phyloP scores from a whole-genome alignment of 2,797 vertebrate species.

The Heterohyrax brucei region DNA sequence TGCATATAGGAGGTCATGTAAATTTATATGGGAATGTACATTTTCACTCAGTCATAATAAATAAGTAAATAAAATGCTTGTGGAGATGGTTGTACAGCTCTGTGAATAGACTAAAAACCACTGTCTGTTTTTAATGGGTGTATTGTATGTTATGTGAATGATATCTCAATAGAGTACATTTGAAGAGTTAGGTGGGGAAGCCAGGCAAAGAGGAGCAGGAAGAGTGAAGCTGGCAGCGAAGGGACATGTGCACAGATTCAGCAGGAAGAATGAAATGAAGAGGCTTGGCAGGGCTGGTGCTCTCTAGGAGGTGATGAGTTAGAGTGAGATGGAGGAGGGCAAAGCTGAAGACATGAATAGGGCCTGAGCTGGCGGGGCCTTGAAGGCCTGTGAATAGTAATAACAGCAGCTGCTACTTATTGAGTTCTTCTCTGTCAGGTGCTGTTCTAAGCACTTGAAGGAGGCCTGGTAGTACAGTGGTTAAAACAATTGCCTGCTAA shows the following conservation, averaged over 20 bases:
- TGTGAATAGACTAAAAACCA: neutral
- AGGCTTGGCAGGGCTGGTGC: neutral
- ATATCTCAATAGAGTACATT: conserved; percentile 9
- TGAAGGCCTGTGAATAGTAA: neutral
- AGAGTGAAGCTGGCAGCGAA: neutral
- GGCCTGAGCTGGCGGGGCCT: neutral
- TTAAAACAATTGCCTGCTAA: too few species aligned
- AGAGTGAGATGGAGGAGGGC: neutral
- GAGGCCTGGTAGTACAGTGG: too few species aligned
- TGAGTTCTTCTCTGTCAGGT: neutral
- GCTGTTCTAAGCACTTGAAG: too few species aligned
- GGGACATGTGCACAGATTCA: neutral
- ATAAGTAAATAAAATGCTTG: neutral
- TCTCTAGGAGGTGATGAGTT: neutral
- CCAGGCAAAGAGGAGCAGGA: neutral
- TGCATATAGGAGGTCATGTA: too few species aligned
- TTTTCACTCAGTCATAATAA: too few species aligned
- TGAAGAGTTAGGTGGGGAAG: neutral
- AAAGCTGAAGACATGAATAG: neutral
- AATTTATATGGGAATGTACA: too few species aligned
- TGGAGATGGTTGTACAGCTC: neutral
- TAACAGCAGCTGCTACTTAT: neutral
- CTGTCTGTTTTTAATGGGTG: neutral
- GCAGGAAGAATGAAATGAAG: neutral
- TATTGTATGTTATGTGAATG: neutral